A percentile compares a stretch with the other conserved stretches of the same genome.
phyloP scores from a whole-genome alignment of 2,797 vertebrate genomes.

The Oreochromis grahami region DNA sequence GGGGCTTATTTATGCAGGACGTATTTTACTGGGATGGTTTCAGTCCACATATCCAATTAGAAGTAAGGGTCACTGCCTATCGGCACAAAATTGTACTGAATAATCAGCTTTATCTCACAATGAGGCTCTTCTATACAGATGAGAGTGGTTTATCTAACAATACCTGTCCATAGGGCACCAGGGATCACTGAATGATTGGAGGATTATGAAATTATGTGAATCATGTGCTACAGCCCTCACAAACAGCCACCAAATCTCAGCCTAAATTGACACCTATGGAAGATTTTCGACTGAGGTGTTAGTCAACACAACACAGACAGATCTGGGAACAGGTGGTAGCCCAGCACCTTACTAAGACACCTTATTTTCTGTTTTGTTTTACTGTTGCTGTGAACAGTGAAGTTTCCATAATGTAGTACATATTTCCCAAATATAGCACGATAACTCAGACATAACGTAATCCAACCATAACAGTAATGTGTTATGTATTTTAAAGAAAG shows the following conservation, averaged over 20 bases:
- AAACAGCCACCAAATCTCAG: not conserved
- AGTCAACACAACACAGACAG: not conserved
- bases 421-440: not conserved
- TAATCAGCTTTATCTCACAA: not conserved
- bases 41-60: not conserved
- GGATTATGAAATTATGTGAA: not conserved
- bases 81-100: not conserved
- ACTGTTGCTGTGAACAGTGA: not conserved
- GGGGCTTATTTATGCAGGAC: not conserved
- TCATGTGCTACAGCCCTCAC: not conserved
- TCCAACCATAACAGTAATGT: not conserved
- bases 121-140: not conserved
- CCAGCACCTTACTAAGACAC: not conserved
- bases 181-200: not conserved
- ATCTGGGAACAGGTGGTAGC: not conserved
- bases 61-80: not conserved
- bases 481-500: not conserved
- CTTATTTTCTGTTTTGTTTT: not conserved
- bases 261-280: not conserved
- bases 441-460: not conserved
- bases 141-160: not conserved
- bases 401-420: not conserved
- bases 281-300: not conserved
- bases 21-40: not conserved
- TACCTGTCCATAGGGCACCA: not conserved